Base-by-base conservation (phyloP, 1,140 invertebrate species). In the Tribolium castaneum region DNA sequence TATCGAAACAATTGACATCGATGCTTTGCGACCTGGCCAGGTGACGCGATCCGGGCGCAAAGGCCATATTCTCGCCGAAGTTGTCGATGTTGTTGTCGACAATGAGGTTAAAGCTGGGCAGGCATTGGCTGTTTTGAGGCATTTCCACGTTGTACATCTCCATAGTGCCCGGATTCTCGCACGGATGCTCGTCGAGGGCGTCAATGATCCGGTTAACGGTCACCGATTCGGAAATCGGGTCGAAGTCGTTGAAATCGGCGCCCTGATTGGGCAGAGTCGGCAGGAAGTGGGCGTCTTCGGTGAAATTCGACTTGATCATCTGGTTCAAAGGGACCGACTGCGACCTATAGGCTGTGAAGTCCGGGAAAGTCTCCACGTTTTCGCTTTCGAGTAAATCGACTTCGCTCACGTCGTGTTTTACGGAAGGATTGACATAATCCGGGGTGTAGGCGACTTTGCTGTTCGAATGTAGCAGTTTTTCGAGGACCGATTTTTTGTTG, bases 321-420 rank as follows among this genome's bases (percentile, higher is more conserved):
- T 91, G 89, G 81, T 92, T 91, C n/a, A 94, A 84, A 0, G 94
- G 94, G 16, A 94, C 94, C 0, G 93, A 94, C 82, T 94, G 93
- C 2, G 93, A 94, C 51, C 94, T 88, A 78, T 90, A 91, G 1
- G n/a, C 39, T 45, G 59, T 35, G 30, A 66, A 35, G 9, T 66
- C 59, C 25, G 59, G 85, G 82, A 80, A 51, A 82, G 25, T 73
- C 85, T 86, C 10, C 85, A 83, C 78, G 86, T 83, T 34, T 3
- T 66, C 59, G 59, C 13, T 35, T 30, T 66, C 59, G 59, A 78
- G 85, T 87, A 77, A 87, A 81, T 80, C 83, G 82, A 77, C 86
- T 77, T 22, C 14, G 10, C 10, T 34, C n/a, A 66, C n/a, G 59
- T 66, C 59, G 34, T 39, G 59, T 70, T 86, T 84, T 56, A 81